phyloP scores from a whole-genome alignment of 2,113 vertebrate genomes.

The Nycticebus coucang region DNA sequence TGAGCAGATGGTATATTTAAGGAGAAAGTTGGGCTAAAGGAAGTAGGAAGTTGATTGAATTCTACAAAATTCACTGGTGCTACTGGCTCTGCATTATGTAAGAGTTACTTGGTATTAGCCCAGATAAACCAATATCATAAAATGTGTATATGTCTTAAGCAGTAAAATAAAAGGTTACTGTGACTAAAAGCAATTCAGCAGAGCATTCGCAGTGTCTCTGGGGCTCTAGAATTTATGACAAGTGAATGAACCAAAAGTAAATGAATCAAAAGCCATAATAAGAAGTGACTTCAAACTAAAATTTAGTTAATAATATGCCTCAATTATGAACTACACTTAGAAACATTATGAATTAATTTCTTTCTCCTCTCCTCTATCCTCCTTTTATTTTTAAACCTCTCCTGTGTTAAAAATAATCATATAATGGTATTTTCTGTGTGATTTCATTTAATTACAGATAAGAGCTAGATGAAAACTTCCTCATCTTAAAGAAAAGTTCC shows the following conservation, averaged over 20 bases:
- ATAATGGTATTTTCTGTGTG: slow-evolving; percentile 26
- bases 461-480: not conserved
- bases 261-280: slow-evolving; percentile 69
- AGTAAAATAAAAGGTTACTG: slow-evolving; percentile 65
- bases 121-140: slow-evolving; percentile 59
- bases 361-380: not conserved
- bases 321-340: slow-evolving; percentile 57
- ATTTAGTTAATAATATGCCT: slow-evolving; percentile 67
- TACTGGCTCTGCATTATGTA: slow-evolving; percentile 5
- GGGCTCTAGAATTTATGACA: slow-evolving; percentile 66
- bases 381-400: not conserved
- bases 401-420: not conserved
- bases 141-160: slow-evolving; percentile 40
- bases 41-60: not conserved
- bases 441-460: not conserved
- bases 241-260: slow-evolving; percentile 69
- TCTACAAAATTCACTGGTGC: slow-evolving; percentile 20
- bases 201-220: slow-evolving; percentile 43
- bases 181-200: slow-evolving; percentile 67
- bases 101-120: slow-evolving; percentile 48
- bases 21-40: not conserved
- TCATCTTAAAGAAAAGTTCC: not conserved
- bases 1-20: not conserved
- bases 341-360: slow-evolving; percentile 63
- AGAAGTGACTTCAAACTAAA: slow-evolving; percentile 37